These are phyloP conservation scores for Cryptosula pallasiana DNA, from an alignment of 2,888 invertebrate species.

Conservation along the genomic window DNA sequence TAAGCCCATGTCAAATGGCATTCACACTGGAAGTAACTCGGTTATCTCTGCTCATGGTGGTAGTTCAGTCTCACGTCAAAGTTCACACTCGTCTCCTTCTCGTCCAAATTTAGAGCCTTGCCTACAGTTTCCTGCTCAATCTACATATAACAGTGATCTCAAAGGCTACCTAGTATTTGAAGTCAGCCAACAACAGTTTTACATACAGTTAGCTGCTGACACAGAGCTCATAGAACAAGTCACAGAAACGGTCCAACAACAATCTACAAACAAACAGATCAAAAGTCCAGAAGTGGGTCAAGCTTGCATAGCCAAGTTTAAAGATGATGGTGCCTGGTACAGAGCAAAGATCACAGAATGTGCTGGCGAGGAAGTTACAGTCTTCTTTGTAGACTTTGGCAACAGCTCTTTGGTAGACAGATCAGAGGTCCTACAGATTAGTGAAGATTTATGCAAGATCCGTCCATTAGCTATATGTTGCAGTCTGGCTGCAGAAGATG, in stretches of 20 bases:
- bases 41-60: not conserved
- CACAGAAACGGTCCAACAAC: not conserved
- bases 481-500: slow-evolving; percentile 27
- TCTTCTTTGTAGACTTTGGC: slow-evolving; percentile 64
- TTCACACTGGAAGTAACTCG: not conserved
- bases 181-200: slow-evolving; percentile 17
- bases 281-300: slow-evolving; percentile 51
- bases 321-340: slow-evolving; percentile 65
- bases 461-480: slow-evolving; percentile 33
- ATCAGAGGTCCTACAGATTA: slow-evolving; percentile 56
- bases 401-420: slow-evolving; percentile 55
- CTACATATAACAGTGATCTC: not conserved
- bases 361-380: slow-evolving; percentile 54
- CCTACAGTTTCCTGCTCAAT: not conserved
- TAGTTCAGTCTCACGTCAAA: not conserved
- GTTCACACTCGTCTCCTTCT: not conserved
- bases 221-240: not conserved
- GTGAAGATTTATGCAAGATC: slow-evolving; percentile 48
- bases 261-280: not conserved
- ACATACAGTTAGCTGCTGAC: not conserved
- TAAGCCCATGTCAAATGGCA: not conserved
- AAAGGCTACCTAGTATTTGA: slow-evolving; percentile 6
- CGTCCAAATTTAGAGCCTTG: not conserved
- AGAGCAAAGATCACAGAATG: slow-evolving; percentile 60
- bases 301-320: slow-evolving; percentile 63